phyloP scores from a whole-genome alignment of 1,140 invertebrate genomes.

The Aphidius gifuensis region DNA sequence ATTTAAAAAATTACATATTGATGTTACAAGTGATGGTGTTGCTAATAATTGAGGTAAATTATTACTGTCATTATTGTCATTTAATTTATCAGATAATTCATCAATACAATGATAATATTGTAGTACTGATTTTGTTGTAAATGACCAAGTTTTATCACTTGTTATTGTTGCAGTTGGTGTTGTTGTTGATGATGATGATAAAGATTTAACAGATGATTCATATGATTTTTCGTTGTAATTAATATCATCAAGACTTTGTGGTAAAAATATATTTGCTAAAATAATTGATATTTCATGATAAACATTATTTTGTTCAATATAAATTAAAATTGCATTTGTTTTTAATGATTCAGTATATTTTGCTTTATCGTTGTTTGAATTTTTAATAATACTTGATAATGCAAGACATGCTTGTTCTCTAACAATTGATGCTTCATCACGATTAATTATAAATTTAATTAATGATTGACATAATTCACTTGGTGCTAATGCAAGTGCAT shows the following conservation, averaged over 20 bases:
- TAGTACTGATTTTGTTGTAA: constrained; percentile 27
- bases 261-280: constrained; percentile 41
- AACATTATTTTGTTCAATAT: constrained; percentile 40
- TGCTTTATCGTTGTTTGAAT: constrained; percentile 35
- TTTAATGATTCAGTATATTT: constrained; percentile 43
- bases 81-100: constrained; percentile 33
- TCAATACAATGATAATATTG: constrained; percentile 43
- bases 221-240: background rate
- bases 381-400: constrained; percentile 43
- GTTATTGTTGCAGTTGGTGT: background rate
- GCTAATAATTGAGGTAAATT: constrained; percentile 36
- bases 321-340: constrained; percentile 38
- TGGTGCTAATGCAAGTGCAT: constrained; percentile 40
- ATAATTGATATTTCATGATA: constrained; percentile 45
- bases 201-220: too few relatives aligned
- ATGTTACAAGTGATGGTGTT: constrained; percentile 53
- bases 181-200: too few relatives aligned
- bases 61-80: constrained; percentile 3
- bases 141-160: too few relatives aligned
- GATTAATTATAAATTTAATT: constrained; percentile 36
- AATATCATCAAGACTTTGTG: constrained; percentile 33
- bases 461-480: constrained; percentile 41
- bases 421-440: constrained; percentile 47
- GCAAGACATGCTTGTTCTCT: constrained; percentile 48
- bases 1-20: constrained; percentile 48